Evolutionary conservation across 1,140 invertebrate species (phyloP).

Genomic region (Xylocopa sonorina): DNA sequence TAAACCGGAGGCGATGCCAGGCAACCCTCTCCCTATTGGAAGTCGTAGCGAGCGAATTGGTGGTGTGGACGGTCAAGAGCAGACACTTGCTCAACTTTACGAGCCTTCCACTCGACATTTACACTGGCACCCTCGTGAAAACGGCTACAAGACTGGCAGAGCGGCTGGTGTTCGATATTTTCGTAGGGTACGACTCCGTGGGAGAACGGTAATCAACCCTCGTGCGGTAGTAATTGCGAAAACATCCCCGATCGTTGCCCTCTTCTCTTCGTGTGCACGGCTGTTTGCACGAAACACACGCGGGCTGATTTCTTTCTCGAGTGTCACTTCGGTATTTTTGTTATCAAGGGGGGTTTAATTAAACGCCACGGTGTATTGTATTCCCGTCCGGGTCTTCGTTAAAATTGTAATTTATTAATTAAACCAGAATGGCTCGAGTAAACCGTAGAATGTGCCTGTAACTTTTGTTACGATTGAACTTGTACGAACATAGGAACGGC

Average conservation of each 20-base stretch:
- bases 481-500: no score
- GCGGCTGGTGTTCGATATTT: conserved; percentile 21
- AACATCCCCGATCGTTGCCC: not conserved
- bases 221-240: not conserved
- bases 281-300: no score
- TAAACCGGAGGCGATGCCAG: not conserved
- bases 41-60: not conserved
- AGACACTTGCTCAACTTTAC: conserved; percentile 38
- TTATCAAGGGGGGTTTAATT: not conserved
- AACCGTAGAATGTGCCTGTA: not conserved
- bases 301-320: not conserved
- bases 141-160: not conserved
- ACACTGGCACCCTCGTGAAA: conserved; percentile 1
- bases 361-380: not conserved
- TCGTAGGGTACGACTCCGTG: not conserved
- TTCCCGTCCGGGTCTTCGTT: not conserved
- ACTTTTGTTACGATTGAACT: not conserved
- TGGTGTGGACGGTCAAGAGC: conserved; percentile 28
- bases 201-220: not conserved
- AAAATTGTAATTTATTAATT: not conserved
- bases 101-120: conserved; percentile 26
- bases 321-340: not conserved
- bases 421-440: not conserved
- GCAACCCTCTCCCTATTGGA: not conserved
- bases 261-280: not conserved